Evolutionary conservation across 2,113 vertebrate species (phyloP).

Genomic region (Lonchura striata): DNA sequence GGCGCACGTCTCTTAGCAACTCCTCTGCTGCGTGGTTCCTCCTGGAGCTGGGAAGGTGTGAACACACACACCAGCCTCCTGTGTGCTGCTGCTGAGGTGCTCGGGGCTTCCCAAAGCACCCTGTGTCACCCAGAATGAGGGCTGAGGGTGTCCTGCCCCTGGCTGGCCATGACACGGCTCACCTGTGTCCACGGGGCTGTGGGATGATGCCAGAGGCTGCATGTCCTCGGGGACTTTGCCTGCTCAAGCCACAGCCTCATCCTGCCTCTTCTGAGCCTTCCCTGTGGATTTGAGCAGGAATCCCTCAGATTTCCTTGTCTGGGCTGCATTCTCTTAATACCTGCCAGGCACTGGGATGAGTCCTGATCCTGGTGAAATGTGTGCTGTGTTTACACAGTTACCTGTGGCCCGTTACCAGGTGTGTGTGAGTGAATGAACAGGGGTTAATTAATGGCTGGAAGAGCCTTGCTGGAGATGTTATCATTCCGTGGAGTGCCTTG

Average conservation of each 20-base stretch:
- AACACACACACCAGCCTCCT: neutral
- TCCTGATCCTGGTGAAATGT: rapidly evolving
- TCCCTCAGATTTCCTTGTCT: neutral
- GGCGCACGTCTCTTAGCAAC: slow-evolving; percentile 54
- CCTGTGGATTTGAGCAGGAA: neutral
- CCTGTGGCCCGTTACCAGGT: neutral
- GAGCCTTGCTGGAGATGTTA: neutral
- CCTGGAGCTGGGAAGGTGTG: neutral
- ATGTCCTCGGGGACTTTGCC: rapidly evolving
- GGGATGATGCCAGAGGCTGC: neutral
- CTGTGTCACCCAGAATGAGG: rapidly evolving
- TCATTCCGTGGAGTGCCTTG: rapidly evolving
- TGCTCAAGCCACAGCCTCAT: neutral
- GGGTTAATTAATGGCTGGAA: neutral
- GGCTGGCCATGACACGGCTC: rapidly evolving
- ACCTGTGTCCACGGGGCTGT: neutral
- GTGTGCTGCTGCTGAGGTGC: neutral
- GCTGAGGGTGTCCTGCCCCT: rapidly evolving
- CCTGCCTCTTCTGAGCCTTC: neutral
- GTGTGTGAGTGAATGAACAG: neutral
- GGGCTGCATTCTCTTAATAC: neutral
- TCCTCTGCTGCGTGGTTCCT: neutral
- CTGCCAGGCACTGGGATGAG: neutral
- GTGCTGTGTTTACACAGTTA: rapidly evolving
- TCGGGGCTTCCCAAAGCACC: rapidly evolving